A percentile compares a stretch with the other conserved stretches of the same genome.
Evolutionary conservation across 2,888 invertebrate species (phyloP).

Genomic region (Galerucella pusilla): DNA sequence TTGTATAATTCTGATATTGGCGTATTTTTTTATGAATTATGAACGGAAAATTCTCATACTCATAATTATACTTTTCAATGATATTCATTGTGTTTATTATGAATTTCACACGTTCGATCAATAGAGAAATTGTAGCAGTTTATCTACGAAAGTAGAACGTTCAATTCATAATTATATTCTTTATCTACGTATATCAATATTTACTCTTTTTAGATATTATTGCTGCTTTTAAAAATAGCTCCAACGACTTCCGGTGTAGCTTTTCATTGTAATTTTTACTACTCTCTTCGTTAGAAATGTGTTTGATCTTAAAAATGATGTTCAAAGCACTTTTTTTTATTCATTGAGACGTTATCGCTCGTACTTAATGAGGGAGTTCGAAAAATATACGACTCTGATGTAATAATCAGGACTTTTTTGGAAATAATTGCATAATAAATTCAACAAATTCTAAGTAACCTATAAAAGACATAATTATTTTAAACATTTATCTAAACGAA

Average conservation of each 20-base stretch:
- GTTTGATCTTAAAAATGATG: conserved; percentile 7
- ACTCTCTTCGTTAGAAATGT: conserved; percentile 25
- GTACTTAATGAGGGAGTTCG: not conserved
- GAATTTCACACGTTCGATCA: conserved; percentile 40
- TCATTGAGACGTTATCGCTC: not conserved
- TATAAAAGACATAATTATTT: too few species aligned
- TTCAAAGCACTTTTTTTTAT: not conserved
- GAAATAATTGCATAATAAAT: too few species aligned
- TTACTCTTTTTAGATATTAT: conserved; percentile 38
- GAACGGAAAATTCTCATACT: conserved; percentile 37
- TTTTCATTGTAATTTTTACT: conserved; percentile 38
- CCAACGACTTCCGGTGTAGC: conserved; percentile 40
- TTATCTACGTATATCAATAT: conserved; percentile 41
- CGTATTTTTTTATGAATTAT: conserved; percentile 28
- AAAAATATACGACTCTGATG: not conserved
- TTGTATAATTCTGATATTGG: conserved; percentile 4
- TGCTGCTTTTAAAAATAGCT: conserved; percentile 39
- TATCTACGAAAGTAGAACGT: conserved; percentile 39
- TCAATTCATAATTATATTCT: conserved; percentile 38
- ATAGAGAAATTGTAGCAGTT: conserved; percentile 41
- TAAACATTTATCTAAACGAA: too few species aligned
- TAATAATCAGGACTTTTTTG: too few species aligned
- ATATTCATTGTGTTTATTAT: conserved; percentile 33
- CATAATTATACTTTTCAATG: conserved; percentile 28
- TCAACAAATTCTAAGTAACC: too few species aligned